Evolutionary conservation across 2,888 invertebrate genomes (phyloP), one percentile per base, ranked within the genome.

Genomic region (Gerosis bhagava): DNA sequence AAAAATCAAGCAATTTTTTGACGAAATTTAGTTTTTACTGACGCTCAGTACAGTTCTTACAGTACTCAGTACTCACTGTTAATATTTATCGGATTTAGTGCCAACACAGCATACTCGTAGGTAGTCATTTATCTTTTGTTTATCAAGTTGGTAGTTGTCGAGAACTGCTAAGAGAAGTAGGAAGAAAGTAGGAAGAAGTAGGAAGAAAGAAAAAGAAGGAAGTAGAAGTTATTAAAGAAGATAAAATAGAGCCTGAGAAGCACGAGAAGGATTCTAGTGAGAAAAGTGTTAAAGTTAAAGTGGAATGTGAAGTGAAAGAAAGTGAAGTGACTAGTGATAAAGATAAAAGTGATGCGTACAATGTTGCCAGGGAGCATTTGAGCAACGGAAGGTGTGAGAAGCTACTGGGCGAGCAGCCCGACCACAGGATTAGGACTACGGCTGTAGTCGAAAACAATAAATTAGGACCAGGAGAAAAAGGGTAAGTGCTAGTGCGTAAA

Each of bases 351-450:
- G 83, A 82, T 57, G 78, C 76, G 54, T 82, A 76, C 56, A 83
- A 77, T 81, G 77, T 82, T 39, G 87, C 73, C 29, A 70, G 83
- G 54, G 86, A 87, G 70, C 76, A 87, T 50, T 56, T 88, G 59
- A 82, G 62, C 59, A 94, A 94, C 92, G 94, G 95, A 39, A 88
- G 94, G 59, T 93, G 93, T 65, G 95, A 95, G 80, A 91, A 94
- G 67, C 88, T 94, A 72, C 91, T 95, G 64, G 94, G 93, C 6
- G 92, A 93, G 56, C 80, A 83, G 59, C 82, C 87, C 26, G 92
- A 92, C 65, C 91, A 90, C 67, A 90, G 92, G 73, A 83, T 91
- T 67, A 88, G 91, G 60, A 91, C 92, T 24, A 91, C 91, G 16
- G 91, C 91, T 35, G 81, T 92, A 57, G 89, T 91, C 49, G 92